Base-by-base conservation (phyloP, 2,797 vertebrate species). In the Ptychadena robeensis region DNA sequence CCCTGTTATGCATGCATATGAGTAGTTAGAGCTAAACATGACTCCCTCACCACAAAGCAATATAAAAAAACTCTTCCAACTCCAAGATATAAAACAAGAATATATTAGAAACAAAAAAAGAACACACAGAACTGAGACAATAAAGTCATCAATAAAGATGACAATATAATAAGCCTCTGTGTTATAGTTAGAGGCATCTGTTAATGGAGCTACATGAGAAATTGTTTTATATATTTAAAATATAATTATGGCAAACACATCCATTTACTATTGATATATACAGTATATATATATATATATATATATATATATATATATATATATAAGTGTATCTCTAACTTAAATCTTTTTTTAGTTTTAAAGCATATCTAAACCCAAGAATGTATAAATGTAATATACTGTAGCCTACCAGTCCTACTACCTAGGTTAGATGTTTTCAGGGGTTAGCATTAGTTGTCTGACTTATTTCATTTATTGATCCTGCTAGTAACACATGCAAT, bases 1-100 rank as follows among this genome's bases (percentile, higher is more conserved):
- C 22, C 53, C 44, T n/a, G n/a, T 27, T 40, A 10, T 6, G 59
- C 69, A 81, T 81, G 79, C 68, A 34, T 44, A 18, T n/a, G 66
- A 53, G 35, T 63, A 34, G 31, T 44, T 32, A 27, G 11, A 25
- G 64, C 11, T 53, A n/a, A 40, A 78, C 28, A 53, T 35, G 40
- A 78, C 11, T 12, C 32, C 35, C 14, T 4, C 63, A 30, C 27
- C 73, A n/a, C n/a, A 44, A 40, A n/a, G 12, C 30, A 48, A 15
- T 18, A n/a, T 9, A 12, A 48, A 1, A 27, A 15, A 65, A 61
- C 10, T 27, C 63, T 66, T 48, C 63, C 74, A 77, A 61, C 73
- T 40, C 1, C 4, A 57, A 59, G 28, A 75, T 18, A 38, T 28
- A 4, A 44, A 66, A 53, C 44, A 53, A 14, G 37, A 18, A 38